Conservation (phyloP, 2,888 invertebrate species). For the Nymphalis polychloros region DNA sequence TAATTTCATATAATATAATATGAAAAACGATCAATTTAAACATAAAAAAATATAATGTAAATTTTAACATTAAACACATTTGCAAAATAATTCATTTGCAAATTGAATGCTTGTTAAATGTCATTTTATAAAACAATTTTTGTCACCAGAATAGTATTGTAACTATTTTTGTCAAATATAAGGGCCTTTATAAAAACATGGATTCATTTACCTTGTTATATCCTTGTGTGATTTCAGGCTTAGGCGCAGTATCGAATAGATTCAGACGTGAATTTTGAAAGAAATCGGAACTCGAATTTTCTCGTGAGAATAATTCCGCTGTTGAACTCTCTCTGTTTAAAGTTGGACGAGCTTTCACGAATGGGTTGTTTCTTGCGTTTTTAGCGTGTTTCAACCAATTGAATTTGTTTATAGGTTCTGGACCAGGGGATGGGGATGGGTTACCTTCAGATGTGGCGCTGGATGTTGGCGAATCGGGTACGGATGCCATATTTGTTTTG, state of each 20-base stretch:
- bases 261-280: conserved; percentile 74
- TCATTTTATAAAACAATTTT: no score
- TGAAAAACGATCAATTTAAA: no score
- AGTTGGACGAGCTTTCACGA: conserved; percentile 67
- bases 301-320: conserved; percentile 68
- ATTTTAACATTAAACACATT: no score
- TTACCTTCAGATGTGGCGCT: conserved; percentile 56
- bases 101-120: no score
- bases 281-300: conserved; percentile 70
- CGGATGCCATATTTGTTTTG: conserved; percentile 42
- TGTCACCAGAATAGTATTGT: no score
- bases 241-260: conserved; percentile 70
- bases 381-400: conserved; percentile 67
- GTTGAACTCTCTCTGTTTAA: conserved; percentile 70
- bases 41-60: no score
- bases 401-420: conserved; percentile 60
- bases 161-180: no score
- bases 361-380: conserved; percentile 64
- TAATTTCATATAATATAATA: no score
- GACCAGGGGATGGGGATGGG: conserved; percentile 57
- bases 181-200: not conserved
- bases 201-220: conserved; percentile 57
- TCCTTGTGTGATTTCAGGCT: conserved; percentile 59
- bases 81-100: no score
- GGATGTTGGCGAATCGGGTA: conserved; percentile 51